phyloP scores from a whole-genome alignment of 2,888 invertebrate genomes.

The Eutolmus rufibarbis region DNA sequence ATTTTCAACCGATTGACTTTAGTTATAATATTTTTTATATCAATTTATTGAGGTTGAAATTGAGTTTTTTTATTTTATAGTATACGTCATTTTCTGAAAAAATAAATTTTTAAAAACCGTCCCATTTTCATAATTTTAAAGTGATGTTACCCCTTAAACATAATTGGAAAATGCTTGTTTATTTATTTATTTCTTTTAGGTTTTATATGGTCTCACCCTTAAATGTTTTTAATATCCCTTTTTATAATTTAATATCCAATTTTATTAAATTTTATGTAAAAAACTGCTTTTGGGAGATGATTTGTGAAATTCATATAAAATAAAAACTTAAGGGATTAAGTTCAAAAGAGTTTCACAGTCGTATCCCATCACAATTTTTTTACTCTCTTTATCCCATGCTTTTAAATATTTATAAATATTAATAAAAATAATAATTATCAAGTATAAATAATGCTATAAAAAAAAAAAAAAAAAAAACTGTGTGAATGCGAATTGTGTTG shows the following conservation, averaged over 20 bases:
- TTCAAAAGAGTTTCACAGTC: background rate
- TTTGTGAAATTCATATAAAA: background rate
- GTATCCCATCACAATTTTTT: background rate
- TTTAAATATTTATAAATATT: background rate
- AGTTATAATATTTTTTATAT: too few relatives aligned
- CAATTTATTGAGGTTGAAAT: too few relatives aligned
- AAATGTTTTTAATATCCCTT: background rate
- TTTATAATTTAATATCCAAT: background rate
- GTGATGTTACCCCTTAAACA: background rate
- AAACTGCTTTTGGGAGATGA: background rate
- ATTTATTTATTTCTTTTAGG: too few relatives aligned
- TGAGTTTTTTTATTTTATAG: too few relatives aligned
- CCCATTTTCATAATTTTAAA: too few relatives aligned
- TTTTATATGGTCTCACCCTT: background rate
- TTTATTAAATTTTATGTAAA: background rate
- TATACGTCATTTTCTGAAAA: too few relatives aligned
- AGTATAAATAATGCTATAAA: background rate
- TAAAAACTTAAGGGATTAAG: background rate
- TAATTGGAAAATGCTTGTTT: background rate
- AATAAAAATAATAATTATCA: background rate
- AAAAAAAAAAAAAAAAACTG: background rate
- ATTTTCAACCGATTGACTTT: too few relatives aligned
- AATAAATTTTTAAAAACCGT: too few relatives aligned
- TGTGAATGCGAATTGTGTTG: slow-evolving; percentile 9
- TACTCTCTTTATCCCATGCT: background rate